These are phyloP conservation scores for Spheniscus mendiculus DNA, from an alignment of 2,113 vertebrate species.

Conservation along the genomic window DNA sequence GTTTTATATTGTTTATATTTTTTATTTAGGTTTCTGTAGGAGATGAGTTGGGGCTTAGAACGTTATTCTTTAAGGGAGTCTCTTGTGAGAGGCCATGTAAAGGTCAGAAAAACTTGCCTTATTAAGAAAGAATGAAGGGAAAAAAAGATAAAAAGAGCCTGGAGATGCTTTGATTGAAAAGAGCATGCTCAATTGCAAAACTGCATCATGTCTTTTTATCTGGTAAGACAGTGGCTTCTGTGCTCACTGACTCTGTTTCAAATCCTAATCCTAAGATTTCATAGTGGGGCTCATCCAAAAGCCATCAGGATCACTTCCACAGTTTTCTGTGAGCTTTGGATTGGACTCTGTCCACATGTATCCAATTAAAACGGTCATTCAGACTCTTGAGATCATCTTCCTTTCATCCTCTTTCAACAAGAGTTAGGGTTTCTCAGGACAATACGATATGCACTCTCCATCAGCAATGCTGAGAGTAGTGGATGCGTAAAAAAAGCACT, in stretches of 20 bases:
- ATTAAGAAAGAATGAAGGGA: neutral
- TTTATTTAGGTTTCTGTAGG: neutral
- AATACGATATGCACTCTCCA: neutral
- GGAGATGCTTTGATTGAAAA: neutral
- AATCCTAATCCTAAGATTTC: neutral
- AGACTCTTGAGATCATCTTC: neutral
- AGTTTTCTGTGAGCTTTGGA: neutral
- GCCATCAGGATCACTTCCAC: neutral
- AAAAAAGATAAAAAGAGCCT: neutral
- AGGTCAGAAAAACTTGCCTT: neutral
- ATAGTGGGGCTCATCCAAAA: neutral
- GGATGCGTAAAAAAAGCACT: neutral
- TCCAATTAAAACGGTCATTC: neutral
- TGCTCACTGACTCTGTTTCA: neutral
- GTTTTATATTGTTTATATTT: neutral
- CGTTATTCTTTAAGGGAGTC: neutral
- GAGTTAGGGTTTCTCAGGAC: neutral
- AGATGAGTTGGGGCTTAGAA: neutral
- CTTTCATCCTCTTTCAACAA: slow-evolving; percentile 4
- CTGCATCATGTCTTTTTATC: neutral
- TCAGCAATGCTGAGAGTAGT: neutral
- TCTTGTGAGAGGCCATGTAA: neutral
- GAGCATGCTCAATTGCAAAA: neutral
- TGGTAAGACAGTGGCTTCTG: neutral
- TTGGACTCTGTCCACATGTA: neutral